Percentiles rank a stretch among this genome's conserved stretches.
These are phyloP conservation scores for Threskiornis aethiopicus DNA, from an alignment of 2,797 vertebrate genomes.

Conservation along the genomic window DNA sequence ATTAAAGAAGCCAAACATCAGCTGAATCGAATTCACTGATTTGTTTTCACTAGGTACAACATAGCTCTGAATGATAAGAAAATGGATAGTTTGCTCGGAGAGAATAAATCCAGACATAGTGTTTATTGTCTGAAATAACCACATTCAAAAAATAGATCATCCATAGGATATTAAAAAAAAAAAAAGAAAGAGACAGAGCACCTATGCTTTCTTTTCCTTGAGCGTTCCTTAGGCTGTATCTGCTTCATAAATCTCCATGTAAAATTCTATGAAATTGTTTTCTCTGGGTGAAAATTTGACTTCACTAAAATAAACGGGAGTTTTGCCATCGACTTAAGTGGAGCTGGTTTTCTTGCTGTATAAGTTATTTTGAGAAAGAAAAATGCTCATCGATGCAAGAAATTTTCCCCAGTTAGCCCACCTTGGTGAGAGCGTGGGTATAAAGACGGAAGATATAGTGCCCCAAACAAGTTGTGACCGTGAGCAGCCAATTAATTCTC, in stretches of 20 bases:
- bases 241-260: neutral
- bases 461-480: neutral
- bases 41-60: neutral
- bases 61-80: neutral
- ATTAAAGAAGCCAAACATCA: neutral
- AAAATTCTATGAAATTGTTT: conserved; percentile 13
- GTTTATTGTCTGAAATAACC: neutral
- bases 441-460: neutral
- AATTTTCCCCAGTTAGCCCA: neutral
- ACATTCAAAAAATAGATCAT: neutral
- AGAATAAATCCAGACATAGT: neutral
- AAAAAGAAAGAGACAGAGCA: neutral
- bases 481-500: neutral
- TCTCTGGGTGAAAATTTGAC: neutral
- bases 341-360: neutral
- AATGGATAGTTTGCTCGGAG: neutral
- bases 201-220: neutral
- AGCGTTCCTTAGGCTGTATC: neutral
- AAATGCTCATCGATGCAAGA: neutral
- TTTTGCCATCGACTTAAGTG: neutral
- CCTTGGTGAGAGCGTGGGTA: neutral
- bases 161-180: neutral
- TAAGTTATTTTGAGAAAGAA: neutral
- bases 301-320: neutral
- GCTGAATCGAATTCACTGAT: neutral